Percentiles rank a stretch among this genome's conserved stretches.
phyloP scores from a whole-genome alignment of 2,888 invertebrate species.

The Chrysolina oricalcia region DNA sequence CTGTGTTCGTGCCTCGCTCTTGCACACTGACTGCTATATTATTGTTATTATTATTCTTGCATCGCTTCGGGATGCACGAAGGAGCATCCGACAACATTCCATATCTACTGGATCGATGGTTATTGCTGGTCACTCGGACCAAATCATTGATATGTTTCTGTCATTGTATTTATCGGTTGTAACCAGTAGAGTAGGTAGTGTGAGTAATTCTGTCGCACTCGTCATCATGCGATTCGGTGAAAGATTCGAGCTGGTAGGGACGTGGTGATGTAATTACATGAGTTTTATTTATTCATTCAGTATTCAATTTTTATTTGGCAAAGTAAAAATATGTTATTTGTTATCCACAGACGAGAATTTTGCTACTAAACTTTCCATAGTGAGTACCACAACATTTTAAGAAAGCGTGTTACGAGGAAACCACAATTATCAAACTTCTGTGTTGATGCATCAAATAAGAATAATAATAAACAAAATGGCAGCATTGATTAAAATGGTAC shows the following conservation, averaged over 20 bases:
- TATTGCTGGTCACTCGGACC: constrained; percentile 33
- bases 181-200: constrained; percentile 57
- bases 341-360: no score
- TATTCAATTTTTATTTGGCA: no score
- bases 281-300: no score
- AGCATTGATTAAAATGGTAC: no score
- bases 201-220: constrained; percentile 39
- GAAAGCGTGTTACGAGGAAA: no score
- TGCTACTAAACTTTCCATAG: no score
- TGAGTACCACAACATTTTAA: no score
- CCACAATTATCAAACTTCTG: no score
- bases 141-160: constrained; percentile 45
- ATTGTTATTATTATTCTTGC: constrained; percentile 25
- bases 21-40: constrained; percentile 61
- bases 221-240: constrained; percentile 33
- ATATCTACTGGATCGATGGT: constrained; percentile 57
- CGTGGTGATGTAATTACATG: neutral
- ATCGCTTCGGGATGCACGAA: constrained; percentile 35
- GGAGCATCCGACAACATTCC: constrained; percentile 62
- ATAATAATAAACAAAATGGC: no score
- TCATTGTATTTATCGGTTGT: constrained; percentile 50
- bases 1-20: constrained; percentile 67
- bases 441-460: no score
- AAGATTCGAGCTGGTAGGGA: neutral
- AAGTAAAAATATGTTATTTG: no score